phyloP scores from a whole-genome alignment of 2,113 vertebrate species.

The Piaya cayana region DNA sequence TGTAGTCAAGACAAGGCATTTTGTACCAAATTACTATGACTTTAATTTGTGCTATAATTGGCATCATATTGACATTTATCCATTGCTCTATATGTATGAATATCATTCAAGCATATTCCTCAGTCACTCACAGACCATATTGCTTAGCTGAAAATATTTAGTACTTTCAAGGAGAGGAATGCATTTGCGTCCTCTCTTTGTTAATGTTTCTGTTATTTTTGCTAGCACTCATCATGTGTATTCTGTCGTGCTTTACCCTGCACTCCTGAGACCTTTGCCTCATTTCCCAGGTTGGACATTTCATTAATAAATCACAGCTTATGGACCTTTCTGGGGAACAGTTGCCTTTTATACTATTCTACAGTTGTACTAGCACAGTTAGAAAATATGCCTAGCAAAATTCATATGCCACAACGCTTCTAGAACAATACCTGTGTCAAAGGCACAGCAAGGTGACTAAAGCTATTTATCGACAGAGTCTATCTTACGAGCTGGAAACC shows the following conservation, averaged over 20 bases:
- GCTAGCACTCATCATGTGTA: background rate
- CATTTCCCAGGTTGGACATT: background rate
- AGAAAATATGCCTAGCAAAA: slow-evolving; percentile 8
- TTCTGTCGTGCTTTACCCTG: slow-evolving; percentile 5
- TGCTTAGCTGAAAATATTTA: background rate
- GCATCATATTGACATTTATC: background rate
- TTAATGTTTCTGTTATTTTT: slow-evolving; percentile 9
- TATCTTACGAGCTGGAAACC: slow-evolving; percentile 47
- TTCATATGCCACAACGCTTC: slow-evolving; percentile 4
- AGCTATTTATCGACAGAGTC: slow-evolving; percentile 40
- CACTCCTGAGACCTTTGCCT: slow-evolving; percentile 19
- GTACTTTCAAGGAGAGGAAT: background rate
- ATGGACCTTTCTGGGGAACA: slow-evolving; percentile 11
- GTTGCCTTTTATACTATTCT: slow-evolving; percentile 27
- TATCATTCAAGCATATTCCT: background rate
- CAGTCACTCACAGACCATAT: background rate
- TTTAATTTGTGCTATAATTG: background rate
- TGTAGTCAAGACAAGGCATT: background rate
- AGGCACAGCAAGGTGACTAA: slow-evolving; percentile 53
- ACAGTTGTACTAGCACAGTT: background rate
- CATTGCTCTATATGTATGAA: background rate
- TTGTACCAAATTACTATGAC: background rate
- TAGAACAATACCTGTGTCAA: slow-evolving; percentile 52
- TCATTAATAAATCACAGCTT: slow-evolving; percentile 37
- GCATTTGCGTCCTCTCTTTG: background rate